phyloP scores from a whole-genome alignment of 2,797 vertebrate genomes.

The Gadopsis marmoratus region DNA sequence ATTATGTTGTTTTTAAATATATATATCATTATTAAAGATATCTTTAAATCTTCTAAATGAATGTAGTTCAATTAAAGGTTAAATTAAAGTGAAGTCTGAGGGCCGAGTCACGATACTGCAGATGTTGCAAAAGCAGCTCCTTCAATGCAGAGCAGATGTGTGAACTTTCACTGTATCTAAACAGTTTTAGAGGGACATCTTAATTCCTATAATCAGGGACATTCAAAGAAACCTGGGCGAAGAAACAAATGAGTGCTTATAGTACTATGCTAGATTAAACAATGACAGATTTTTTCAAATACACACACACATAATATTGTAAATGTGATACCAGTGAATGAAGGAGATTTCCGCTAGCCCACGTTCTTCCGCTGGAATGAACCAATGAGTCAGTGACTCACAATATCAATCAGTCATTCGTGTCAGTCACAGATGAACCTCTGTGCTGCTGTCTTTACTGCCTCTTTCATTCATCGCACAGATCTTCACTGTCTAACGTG shows the following conservation, averaged over 20 bases:
- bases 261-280: not conserved
- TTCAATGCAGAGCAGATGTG: not conserved
- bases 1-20: not conserved
- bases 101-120: not conserved
- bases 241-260: no score
- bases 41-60: not conserved
- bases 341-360: constrained; percentile 23
- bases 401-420: constrained; percentile 47
- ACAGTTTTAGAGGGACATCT: not conserved
- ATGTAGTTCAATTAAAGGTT: not conserved
- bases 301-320: not conserved
- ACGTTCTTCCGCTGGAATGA: not conserved
- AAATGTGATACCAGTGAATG: constrained; percentile 21
- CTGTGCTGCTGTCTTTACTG: constrained; percentile 48
- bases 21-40: no score
- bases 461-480: constrained; percentile 56
- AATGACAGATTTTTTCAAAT: not conserved
- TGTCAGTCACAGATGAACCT: constrained; percentile 49
- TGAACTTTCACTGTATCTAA: not conserved
- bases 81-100: not conserved
- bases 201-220: no score
- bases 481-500: constrained; percentile 45
- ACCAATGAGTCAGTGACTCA: constrained; percentile 50
- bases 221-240: no score
- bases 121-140: not conserved